Conservation (phyloP, 2,888 invertebrate species). For the Aleiodes alternator region DNA sequence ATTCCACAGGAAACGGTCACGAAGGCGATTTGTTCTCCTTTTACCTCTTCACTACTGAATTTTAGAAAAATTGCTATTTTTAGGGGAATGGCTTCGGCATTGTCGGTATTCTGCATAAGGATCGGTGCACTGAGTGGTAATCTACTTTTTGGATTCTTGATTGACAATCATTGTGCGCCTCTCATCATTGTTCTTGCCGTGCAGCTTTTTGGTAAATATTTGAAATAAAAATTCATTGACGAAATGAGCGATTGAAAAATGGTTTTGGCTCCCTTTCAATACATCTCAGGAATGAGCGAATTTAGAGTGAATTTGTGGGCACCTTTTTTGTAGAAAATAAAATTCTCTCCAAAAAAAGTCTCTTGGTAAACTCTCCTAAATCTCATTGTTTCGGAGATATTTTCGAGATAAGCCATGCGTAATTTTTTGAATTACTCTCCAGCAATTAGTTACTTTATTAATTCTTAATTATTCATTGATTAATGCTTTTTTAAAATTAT, state of each 20-base stretch:
- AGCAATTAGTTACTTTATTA: too few species aligned
- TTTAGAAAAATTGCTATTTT: slow-evolving; percentile 47
- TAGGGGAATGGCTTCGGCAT: slow-evolving; percentile 87
- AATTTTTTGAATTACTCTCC: too few species aligned
- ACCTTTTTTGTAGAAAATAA: background rate
- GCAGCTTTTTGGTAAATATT: slow-evolving; percentile 82
- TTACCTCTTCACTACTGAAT: background rate
- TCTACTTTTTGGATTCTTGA: slow-evolving; percentile 84
- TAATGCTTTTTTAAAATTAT: background rate
- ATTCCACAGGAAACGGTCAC: too few species aligned
- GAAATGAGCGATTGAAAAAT: background rate
- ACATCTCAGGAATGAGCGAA: background rate
- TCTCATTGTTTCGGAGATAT: too few species aligned
- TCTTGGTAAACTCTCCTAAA: too few species aligned
- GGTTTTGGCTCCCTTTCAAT: too few species aligned
- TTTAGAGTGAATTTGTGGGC: background rate
- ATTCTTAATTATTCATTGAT: background rate
- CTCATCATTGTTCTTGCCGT: slow-evolving; percentile 78
- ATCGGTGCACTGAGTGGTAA: slow-evolving; percentile 85
- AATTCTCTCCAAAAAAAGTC: too few species aligned
- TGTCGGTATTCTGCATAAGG: slow-evolving; percentile 84
- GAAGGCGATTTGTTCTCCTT: background rate
- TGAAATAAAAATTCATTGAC: background rate
- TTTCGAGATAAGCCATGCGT: too few species aligned
- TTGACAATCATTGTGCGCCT: slow-evolving; percentile 83